Evolutionary conservation across 92 coral and sea anemone species (phyloP).

Genomic region (Porites rus): DNA sequence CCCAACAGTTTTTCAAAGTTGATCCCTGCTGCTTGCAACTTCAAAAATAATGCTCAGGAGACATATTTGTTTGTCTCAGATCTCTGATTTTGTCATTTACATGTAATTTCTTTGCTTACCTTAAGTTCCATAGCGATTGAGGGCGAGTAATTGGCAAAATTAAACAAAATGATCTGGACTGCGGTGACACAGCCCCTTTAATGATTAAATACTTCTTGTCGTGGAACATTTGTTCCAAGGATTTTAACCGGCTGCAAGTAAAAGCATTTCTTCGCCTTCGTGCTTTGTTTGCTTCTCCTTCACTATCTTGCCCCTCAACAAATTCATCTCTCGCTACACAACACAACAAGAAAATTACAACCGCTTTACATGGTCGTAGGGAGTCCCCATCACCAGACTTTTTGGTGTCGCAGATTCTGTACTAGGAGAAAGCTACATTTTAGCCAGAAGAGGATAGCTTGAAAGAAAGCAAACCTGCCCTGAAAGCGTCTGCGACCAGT

Average conservation of each 20-base stretch:
- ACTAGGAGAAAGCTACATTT: not conserved
- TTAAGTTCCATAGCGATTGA: too few species aligned
- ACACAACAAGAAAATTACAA: not conserved
- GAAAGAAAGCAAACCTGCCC: slow-evolving; percentile 31
- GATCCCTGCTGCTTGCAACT: too few species aligned
- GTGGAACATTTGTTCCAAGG: slow-evolving; percentile 94
- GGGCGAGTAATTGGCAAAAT: too few species aligned
- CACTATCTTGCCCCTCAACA: slow-evolving; percentile 3
- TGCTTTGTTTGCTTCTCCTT: slow-evolving; percentile 62
- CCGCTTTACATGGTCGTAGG: not conserved
- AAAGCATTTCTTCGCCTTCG: slow-evolving; percentile 95
- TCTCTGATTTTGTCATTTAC: too few species aligned
- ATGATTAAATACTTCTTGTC: slow-evolving; percentile 88
- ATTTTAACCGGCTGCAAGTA: slow-evolving; percentile 95
- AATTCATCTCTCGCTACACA: slow-evolving; percentile 9
- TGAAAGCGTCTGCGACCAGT: not conserved
- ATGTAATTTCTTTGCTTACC: too few species aligned
- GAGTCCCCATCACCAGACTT: not conserved
- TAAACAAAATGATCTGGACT: too few species aligned
- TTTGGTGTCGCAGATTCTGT: not conserved
- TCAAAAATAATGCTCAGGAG: too few species aligned
- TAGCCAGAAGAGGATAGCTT: not conserved
- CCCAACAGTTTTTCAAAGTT: too few species aligned
- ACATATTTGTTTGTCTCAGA: too few species aligned
- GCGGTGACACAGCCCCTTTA: too few species aligned